phyloP scores from a whole-genome alignment of 2,797 vertebrate genomes.

The Emydoidea blandingii region DNA sequence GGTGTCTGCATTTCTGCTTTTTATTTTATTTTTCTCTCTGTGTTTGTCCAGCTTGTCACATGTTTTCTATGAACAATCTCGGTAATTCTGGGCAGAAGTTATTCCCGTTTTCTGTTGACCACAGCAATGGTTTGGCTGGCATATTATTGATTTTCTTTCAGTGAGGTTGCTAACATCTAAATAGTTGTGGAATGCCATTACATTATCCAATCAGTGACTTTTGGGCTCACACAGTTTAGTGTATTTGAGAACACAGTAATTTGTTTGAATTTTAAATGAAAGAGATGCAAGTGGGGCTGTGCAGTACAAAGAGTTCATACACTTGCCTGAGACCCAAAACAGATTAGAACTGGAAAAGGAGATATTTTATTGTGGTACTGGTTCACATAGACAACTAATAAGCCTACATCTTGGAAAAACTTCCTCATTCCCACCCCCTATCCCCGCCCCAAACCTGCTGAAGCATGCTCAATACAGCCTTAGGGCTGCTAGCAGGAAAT shows the following conservation, averaged over 20 bases:
- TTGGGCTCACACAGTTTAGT: neutral
- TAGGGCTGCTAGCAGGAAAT: too few species aligned
- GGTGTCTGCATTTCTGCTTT: neutral
- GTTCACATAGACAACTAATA: neutral
- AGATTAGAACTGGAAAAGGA: neutral
- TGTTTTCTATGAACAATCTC: neutral
- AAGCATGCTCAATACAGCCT: too few species aligned
- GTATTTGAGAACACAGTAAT: neutral
- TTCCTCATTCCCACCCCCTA: too few species aligned
- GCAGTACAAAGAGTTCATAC: too few species aligned
- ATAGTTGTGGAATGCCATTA: neutral
- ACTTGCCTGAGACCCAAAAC: neutral
- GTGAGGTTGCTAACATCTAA: neutral
- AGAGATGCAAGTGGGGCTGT: too few species aligned
- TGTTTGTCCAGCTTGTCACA: neutral
- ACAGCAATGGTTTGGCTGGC: neutral
- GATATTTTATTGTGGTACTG: neutral
- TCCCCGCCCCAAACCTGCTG: too few species aligned
- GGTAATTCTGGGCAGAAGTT: neutral
- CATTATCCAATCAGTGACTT: neutral
- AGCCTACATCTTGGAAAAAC: neutral
- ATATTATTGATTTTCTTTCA: neutral
- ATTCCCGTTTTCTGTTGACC: conserved; percentile 11
- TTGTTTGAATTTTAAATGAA: neutral
- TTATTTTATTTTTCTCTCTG: neutral